Evolutionary conservation across 1,140 invertebrate genomes (phyloP), one percentile per base, ranked within the genome.

Genomic region (Aphelenchoides fujianensis): DNA sequence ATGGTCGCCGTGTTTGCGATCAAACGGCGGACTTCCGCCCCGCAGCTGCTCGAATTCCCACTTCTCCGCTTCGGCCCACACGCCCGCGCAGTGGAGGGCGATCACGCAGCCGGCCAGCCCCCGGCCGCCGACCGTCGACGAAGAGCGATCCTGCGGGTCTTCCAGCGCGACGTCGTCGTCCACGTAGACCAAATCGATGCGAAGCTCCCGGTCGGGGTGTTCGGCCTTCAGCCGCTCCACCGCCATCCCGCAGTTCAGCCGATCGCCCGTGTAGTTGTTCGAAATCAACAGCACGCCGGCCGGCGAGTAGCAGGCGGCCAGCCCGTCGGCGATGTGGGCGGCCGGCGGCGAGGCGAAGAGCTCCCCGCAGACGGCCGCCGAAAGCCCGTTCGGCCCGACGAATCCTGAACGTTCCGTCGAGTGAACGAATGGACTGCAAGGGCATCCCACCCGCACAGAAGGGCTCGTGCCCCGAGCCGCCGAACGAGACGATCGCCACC

Each of bases 201-300:
- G 84, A n/a, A 30, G 53, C 48, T 57, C 86, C 84, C 76, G 89
- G 88, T 3, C 79, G 70, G n/a, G 84, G 81, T 2, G 83, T 79
- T 19, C 89, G 2, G 91, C 88, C 30, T 90, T 87, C 7, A 92
- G 80, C 82, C 89, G 88, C 71, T 89, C 88, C 7, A 91, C 87
- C 87, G 89, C 80, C 73, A 82, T 85, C 19, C 92, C 92, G 86
- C 93, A 93, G 84, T 93, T 93, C 2, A 94, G 85, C 76, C 91
- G 85, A 80, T 94, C 92, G 0, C 92, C 92, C 3, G 92, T 94
- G 82, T 94, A 94, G 86, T 94, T 94, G 7, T 90, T 90, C 3
- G 92, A 88, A 19, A 92, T 86, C 0, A 92, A 87, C 2, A 93
- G 78, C 57, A 90, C 88, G 31, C 91, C 92, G 72, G 86, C 90